Evolutionary conservation across 2,888 invertebrate species (phyloP).

Genomic region (Leucophenga montana): DNA sequence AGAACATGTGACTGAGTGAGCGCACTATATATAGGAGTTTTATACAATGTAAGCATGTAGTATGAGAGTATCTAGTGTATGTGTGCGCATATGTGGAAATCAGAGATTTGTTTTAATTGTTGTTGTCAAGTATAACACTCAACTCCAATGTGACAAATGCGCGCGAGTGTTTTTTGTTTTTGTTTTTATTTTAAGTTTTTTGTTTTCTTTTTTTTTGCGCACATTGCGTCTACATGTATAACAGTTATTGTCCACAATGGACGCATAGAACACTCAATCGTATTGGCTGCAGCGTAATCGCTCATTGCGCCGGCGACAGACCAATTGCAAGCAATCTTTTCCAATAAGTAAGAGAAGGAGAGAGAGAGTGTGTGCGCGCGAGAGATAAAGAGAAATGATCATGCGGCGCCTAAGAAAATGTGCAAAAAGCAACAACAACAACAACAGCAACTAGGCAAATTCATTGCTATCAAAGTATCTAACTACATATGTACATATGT

Average conservation of each 20-base stretch:
- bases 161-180: conserved; percentile 7
- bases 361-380: background rate
- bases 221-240: conserved; percentile 44
- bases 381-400: conserved; percentile 8
- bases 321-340: conserved; percentile 63
- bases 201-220: conserved; percentile 39
- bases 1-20: too few relatives aligned
- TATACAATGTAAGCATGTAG: too few relatives aligned
- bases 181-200: conserved; percentile 30
- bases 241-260: conserved; percentile 58
- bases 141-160: too few relatives aligned
- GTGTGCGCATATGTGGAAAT: too few relatives aligned
- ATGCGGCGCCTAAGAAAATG: background rate
- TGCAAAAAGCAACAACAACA: conserved; percentile 31
- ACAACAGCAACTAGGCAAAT: conserved; percentile 22
- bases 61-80: too few relatives aligned
- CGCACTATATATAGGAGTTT: background rate
- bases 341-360: conserved; percentile 35
- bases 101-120: conserved; percentile 23
- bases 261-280: conserved; percentile 62
- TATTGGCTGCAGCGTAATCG: conserved; percentile 63
- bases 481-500: too few relatives aligned
- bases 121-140: conserved; percentile 18
- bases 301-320: conserved; percentile 61
- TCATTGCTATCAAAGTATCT: conserved; percentile 44